phyloP scores from a whole-genome alignment of 2,888 invertebrate species.

The Pseudolycoriella hygida region DNA sequence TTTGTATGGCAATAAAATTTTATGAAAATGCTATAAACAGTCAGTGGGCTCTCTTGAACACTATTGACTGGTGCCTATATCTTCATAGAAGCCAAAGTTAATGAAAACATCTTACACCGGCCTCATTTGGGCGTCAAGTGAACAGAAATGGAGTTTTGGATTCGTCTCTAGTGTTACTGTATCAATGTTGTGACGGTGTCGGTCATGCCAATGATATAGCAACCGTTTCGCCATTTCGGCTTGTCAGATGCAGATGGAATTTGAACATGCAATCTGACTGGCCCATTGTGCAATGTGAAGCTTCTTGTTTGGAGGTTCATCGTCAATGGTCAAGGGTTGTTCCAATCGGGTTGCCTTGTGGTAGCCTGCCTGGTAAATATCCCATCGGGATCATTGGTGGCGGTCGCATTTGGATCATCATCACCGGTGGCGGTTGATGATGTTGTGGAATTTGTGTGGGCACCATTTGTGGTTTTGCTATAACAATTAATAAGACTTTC shows the following conservation, averaged over 20 bases:
- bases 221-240: slow-evolving; percentile 90
- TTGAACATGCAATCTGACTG: slow-evolving; percentile 64
- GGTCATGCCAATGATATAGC: slow-evolving; percentile 59
- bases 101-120: too few species aligned
- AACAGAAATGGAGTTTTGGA: too few species aligned
- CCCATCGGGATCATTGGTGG: slow-evolving; percentile 30
- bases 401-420: slow-evolving; percentile 29
- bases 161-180: too few species aligned
- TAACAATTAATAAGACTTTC: slow-evolving; percentile 9
- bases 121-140: too few species aligned
- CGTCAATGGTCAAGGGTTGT: slow-evolving; percentile 37
- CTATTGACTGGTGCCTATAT: too few species aligned
- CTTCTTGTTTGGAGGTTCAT: slow-evolving; percentile 78
- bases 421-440: slow-evolving; percentile 19
- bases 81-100: too few species aligned
- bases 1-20: too few species aligned
- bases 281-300: slow-evolving; percentile 71
- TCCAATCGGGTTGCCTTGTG: slow-evolving; percentile 27
- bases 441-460: slow-evolving; percentile 11
- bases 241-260: slow-evolving; percentile 77
- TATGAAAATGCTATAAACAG: too few species aligned
- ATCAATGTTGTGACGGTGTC: slow-evolving; percentile 77
- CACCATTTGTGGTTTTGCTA: slow-evolving; percentile 10
- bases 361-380: slow-evolving; percentile 27
- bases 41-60: too few species aligned